Percentiles rank a stretch among this genome's conserved stretches.
Conservation (phyloP, 2,113 vertebrate species). For the Glareola pratincola region DNA sequence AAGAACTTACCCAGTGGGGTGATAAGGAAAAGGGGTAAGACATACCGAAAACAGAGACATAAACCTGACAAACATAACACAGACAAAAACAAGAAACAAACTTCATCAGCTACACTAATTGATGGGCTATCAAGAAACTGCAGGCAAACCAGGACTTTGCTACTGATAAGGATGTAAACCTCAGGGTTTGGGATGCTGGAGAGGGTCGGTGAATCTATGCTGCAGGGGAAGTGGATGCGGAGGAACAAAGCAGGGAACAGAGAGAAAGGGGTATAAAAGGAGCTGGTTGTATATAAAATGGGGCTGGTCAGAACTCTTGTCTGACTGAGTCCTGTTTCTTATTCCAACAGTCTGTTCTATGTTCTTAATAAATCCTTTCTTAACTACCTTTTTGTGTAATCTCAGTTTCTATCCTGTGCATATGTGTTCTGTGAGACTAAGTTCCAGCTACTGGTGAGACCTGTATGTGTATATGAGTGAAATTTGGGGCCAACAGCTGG, state of each 20-base stretch:
- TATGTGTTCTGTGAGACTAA: neutral
- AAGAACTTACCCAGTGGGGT: neutral
- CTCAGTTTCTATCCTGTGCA: neutral
- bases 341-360: neutral
- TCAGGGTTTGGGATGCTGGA: neutral
- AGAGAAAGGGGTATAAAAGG: neutral
- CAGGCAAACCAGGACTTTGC: neutral
- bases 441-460: neutral
- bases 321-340: neutral
- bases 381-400: neutral
- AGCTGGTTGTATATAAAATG: fast-evolving
- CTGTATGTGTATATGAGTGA: neutral
- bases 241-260: neutral
- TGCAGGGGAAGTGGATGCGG: neutral
- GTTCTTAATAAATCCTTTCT: neutral
- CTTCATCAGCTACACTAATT: neutral
- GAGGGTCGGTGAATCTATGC: neutral
- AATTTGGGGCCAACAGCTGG: neutral
- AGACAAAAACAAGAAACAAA: neutral
- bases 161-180: neutral
- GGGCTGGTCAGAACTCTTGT: too few species aligned
- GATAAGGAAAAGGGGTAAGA: neutral
- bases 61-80: neutral
- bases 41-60: neutral
- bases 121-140: neutral